Evolutionary conservation across 2,888 invertebrate species (phyloP), one percentile per base, ranked within the genome.

Genomic region (Rapana venosa): DNA sequence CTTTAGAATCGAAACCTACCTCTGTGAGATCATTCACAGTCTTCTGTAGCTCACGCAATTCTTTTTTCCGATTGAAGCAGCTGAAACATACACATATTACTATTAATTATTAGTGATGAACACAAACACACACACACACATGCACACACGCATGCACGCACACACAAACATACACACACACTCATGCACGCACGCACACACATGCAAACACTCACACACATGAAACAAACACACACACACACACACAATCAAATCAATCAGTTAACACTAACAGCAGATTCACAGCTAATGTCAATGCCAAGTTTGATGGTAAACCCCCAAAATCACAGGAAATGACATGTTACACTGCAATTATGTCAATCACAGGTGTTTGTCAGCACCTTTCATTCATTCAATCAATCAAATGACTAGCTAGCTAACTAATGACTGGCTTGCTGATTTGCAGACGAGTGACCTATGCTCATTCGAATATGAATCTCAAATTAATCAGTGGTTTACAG

Each of bases 31-130:
- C 91, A 20, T 92, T 90, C 15, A 92, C 92, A 58, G 58, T 86
- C 8, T 84, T 90, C 35, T 90, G 88, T 22, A 91, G 91, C n/a
- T 84, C 90, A n/a, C 90, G 90, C 56, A 92, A 90, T 35, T 91
- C 88, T 81, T 90, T 66, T 89, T 92, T 93, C 17, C 92, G 86
- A 83, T 92, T 92, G 88, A 92, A 91, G 89, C 93, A 93, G 47
- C 93, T 93, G 91, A 35, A 35, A 77, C 58, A 30, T 47, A 8
- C 47, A 47, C 47, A 47, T 5, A 66, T 22, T 66, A 66, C 1
- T 66, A 26, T 2, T 66, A 83, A 36, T 22, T 11, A 13, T 13
- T 8, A 79, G 4, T 35, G 32, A 20, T 35, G n/a, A n/a, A 86
- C 11, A 86, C 47, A 61, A 11, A 56, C 15, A 22, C n/a, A n/a